Base-by-base conservation (phyloP, 2,113 vertebrate species). In the Lycocorax pyrrhopterus region DNA sequence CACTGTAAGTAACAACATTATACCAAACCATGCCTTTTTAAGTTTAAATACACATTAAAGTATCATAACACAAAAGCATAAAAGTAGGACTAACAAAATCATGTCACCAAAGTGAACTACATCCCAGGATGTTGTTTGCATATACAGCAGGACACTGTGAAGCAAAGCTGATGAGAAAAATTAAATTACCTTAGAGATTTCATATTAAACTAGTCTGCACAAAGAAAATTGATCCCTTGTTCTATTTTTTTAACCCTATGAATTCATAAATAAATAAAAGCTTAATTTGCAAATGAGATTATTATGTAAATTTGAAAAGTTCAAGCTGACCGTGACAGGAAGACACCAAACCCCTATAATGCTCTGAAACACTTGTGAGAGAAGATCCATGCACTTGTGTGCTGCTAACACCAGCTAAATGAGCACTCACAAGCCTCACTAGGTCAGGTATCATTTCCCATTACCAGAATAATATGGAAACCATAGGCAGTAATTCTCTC, bases 301-400 rank as follows among this genome's bases (percentile, higher is more conserved):
- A 3, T 51, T 55, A 30, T 4, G 7, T 49, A 68, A 77, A 81
- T 33, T 21, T 85, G 8, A 32, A 69, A 59, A 27, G 7, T 60
- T 20, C 20, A 52, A 46, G 12, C 4, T 55, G 22, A 46, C 22
- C 1, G 6, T 43, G 15, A n/a, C 20, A 55, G 11, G 10, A 35
- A 62, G 32, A 18, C 22, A 80, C 4, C 17, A 67, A 67, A 1
- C 1, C 2, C 4, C 13, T 35, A 7, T 10, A 79, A 52, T 0
- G 0, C 6, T 59, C 27, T 46, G 44, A 33, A 67, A 41, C 20
- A 33, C 7, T n/a, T 64, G 9, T 67, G 15, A 74, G 14, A 49
- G 20, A 23, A 66, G 2, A 17, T 78, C 25, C 7, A 49, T 16
- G 7, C 11, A 7, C 4, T 18, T 71, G 26, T 13, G 18, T n/a